Evolutionary conservation across 2,797 vertebrate species (phyloP).

Genomic region (Ptychadena robeensis): DNA sequence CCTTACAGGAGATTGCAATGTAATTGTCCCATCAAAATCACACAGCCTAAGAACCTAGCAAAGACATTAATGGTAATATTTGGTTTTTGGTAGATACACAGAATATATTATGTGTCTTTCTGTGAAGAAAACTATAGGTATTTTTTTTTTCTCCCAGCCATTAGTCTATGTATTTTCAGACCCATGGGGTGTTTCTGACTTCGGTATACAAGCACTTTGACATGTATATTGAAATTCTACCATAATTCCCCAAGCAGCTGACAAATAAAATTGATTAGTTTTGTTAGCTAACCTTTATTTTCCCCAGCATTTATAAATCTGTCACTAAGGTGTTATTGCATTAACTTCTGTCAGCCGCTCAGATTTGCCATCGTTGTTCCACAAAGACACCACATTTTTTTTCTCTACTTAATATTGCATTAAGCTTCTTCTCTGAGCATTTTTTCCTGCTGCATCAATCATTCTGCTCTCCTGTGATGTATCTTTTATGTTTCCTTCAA

Average conservation of each 20-base stretch:
- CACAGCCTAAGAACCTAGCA: background rate
- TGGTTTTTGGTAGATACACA: background rate
- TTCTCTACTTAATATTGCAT: constrained; percentile 57
- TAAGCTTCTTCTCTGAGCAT: constrained; percentile 43
- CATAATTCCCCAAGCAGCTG: constrained; percentile 37
- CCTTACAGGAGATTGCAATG: background rate
- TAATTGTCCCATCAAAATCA: background rate
- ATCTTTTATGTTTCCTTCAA: constrained; percentile 61
- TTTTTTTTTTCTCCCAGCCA: constrained; percentile 30
- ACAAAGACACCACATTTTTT: constrained; percentile 43
- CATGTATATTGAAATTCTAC: constrained; percentile 48
- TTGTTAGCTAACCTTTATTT: constrained; percentile 61
- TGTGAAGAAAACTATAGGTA: background rate
- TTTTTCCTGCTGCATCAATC: constrained; percentile 58
- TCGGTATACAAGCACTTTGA: constrained; percentile 20
- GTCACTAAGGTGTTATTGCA: constrained; percentile 56
- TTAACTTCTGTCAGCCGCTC: constrained; percentile 58
- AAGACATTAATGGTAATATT: background rate
- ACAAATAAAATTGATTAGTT: constrained; percentile 57
- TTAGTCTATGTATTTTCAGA: constrained; percentile 17
- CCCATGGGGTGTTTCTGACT: constrained; percentile 28
- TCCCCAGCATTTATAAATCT: constrained; percentile 59
- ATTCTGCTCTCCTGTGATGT: constrained; percentile 56
- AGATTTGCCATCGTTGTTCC: constrained; percentile 53
- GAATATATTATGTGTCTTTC: background rate